Base-by-base conservation (phyloP, 1,140 invertebrate genomes). In the Drosophila funebris region DNA sequence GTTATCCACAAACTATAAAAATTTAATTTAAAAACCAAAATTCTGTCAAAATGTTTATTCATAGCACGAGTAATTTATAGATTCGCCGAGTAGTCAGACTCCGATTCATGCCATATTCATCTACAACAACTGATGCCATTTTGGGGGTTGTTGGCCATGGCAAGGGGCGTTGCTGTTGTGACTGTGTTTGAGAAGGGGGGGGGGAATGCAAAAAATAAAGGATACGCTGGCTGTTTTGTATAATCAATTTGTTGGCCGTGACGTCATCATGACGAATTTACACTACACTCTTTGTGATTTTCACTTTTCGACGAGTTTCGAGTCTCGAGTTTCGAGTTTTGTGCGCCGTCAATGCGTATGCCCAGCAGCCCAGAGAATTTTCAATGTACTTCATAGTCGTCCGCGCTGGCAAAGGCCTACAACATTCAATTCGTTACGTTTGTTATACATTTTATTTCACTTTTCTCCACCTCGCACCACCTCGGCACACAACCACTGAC, bases 191-290 rank as follows among this genome's bases (percentile, higher is more conserved):
- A 2, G 2, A 2, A 13, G 20, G 22, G n/a, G n/a, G 24, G 9
- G 11, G 22, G 43, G 8, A 43, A 67, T 67, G 71, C 73, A 44
- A 74, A 73, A 37, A 74, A 68, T 57, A 73, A 68, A 73, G 73
- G 76, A 75, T 72, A 78, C 76, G 76, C 76, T 76, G 73, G 73
- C 76, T 63, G 69, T 62, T 50, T 50, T 74, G 46, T 54, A 53
- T 77, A 81, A 81, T 81, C 70, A 73, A 78, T 81, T 81, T 62
- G 61, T 43, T 18, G 57, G 70, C 70, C 78, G 67, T 81, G 78
- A 81, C 75, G 78, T 81, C 78, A 81, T 81, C 78, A 61, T 81
- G 78, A 68, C 78, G 75, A 81, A 81, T 81, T 72, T 37, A 66
- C 54, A 72, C 20, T 73, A n/a, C n/a, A 27, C 37, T 29, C 48